Base-by-base conservation (phyloP, 30 jellyfish, hydroid and myxozoan genomes). In the Sanderia malayensis region DNA sequence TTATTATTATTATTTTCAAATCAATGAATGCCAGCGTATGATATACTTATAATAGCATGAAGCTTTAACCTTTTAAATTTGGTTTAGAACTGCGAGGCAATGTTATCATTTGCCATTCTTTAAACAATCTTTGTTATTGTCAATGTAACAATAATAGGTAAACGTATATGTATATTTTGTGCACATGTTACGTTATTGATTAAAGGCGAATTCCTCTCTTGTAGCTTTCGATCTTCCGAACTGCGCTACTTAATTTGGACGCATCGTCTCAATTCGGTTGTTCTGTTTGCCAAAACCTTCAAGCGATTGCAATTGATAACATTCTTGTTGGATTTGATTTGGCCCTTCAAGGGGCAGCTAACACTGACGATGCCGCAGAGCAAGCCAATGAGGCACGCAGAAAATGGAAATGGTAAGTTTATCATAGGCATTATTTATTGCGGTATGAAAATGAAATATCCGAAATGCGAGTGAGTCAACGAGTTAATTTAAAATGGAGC, bases 401-500 rank as follows among this genome's bases (percentile, higher is more conserved):
- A 7, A 78, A 55, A 53, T 78, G 80, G 80, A 78, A 58, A 65
- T 78, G 89, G 89, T 78, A 60, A n/a, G n/a, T n/a, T n/a, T n/a
- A n/a, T n/a, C n/a, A n/a, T n/a, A n/a, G n/a, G n/a, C n/a, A n/a
- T n/a, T n/a, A n/a, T n/a, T n/a, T n/a, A n/a, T n/a, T n/a, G n/a
- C n/a, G n/a, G n/a, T n/a, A n/a, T n/a, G n/a, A n/a, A n/a, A n/a
- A n/a, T n/a, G n/a, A n/a, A n/a, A n/a, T n/a, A n/a, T n/a, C n/a
- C n/a, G n/a, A n/a, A n/a, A n/a, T n/a, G n/a, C n/a, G n/a, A n/a
- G n/a, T n/a, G n/a, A n/a, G n/a, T n/a, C n/a, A n/a, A n/a, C n/a
- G n/a, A n/a, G n/a, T n/a, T n/a, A n/a, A n/a, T n/a, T n/a, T n/a
- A n/a, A n/a, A n/a, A n/a, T n/a, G n/a, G n/a, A n/a, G n/a, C n/a